Evolutionary conservation across 2,888 invertebrate species (phyloP), one percentile per base, ranked within the genome.

Genomic region (Rhynchonema sp.): DNA sequence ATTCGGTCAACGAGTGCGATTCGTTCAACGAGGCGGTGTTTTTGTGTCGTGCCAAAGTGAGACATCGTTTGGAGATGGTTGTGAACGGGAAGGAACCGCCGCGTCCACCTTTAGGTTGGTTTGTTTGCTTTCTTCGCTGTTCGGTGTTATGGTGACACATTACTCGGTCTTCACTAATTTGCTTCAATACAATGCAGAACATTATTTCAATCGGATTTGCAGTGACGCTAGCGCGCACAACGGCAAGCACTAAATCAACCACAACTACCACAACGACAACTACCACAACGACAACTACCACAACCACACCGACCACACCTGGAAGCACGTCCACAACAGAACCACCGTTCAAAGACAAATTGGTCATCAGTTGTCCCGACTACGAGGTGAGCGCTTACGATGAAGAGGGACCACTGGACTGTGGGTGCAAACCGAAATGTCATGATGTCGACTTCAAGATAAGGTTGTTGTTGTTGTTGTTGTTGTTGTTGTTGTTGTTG

Each of bases 351-450:
- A 38, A 38, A 17, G 17, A 38, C 6, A 17, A 38, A 38, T 17
- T 6, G 38, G 38, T 38, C 17, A 38, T 38, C 38, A 38, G 17
- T 38, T 38, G 38, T 38, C 9, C 17, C 38, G 38, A 38, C 17
- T 38, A 13, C 38, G 38, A 38, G 9, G 38, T 17, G 17, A 17
- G 17, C 17, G 38, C 38, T 38, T 17, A 38, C 9, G 17, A 38
- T 38, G 38, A 38, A 17, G 38, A 38, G 9, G 38, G 38, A 17
- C 38, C 55, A 6, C 6, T 59, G 9, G 29, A 53, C 55, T 59
- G 59, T 28, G 54, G n/a, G 28, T 59, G 59, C 26, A 2, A 30
- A 22, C 54, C 59, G 29, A 25, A 55, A 13, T 59, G 59, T 23
- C 3, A 6, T 6, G 59, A 59, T 17, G 6, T 6, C 6, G 9